Base-by-base conservation (phyloP, 2,888 invertebrate species). In the Cetonia aurata region DNA sequence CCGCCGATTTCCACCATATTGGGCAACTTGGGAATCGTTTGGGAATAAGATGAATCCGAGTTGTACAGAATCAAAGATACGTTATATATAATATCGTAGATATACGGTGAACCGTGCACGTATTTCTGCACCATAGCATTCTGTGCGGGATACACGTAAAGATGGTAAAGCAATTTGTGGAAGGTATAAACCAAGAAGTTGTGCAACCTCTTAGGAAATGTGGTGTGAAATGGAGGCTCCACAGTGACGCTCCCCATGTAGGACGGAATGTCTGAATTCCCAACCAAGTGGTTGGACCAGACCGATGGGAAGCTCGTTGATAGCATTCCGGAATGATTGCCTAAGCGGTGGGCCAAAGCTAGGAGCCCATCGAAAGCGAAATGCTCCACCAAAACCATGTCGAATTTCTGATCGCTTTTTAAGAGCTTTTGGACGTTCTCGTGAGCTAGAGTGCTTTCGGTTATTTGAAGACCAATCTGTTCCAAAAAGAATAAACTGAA, bases 1-100 rank as follows among this genome's bases (percentile, higher is more conserved):
- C 89, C 89, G 12, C 88, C 89, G 57, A 89, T 83, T 76, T 89
- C 88, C 1, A 89, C 80, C 72, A 88, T 83, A 75, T 87, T 88
- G 0, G 89, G 88, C 1, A 87, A 83, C 42, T 86, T 83, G 0
- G 89, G 88, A 8, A 83, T 80, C 0, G 87, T 83, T 4, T 81
- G 73, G 65, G 86, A 85, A 69, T 86, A 84, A 78, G 86, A 87
- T 53, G 85, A 86, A 77, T 89, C 89, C 0, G 80, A 79, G 72
- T 83, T 83, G 8, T 80, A n/a, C 4, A 83, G 55, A 0, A 81
- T 71, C 55, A 83, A 66, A 0, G 80, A 80, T 0, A 74, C 72
- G 62, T 80, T 81, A 52, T 78, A 77, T 1, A 79, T 62, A 3
- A 79, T 33, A 15, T 80, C 76, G 52, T 76, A 17, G 3, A 83